A percentile compares a stretch with the other conserved stretches of the same genome.
Evolutionary conservation across 2,888 invertebrate genomes (phyloP).

Genomic region (Eupithecia abbreviata): DNA sequence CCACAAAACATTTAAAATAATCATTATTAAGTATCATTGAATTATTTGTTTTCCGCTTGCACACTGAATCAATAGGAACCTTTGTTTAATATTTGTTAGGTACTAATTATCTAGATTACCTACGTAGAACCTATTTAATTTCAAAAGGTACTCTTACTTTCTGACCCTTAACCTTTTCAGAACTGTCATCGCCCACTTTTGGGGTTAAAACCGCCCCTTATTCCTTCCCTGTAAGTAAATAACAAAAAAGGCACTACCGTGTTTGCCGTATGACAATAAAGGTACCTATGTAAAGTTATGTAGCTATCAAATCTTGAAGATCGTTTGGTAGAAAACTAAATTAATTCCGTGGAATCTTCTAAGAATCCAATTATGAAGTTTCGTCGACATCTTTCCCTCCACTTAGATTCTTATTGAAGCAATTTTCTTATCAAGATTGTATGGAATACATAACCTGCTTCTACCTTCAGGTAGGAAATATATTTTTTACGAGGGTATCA

Average conservation of each 20-base stretch:
- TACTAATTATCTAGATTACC: not conserved
- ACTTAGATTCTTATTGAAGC: slow-evolving; percentile 2
- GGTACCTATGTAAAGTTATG: not conserved
- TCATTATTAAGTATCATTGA: too few relatives aligned
- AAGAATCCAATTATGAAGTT: slow-evolving; percentile 11
- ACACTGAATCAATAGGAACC: not conserved
- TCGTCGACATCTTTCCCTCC: not conserved
- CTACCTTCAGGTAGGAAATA: not conserved
- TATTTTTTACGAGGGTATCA: not conserved
- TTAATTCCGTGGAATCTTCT: not conserved
- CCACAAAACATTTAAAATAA: too few relatives aligned
- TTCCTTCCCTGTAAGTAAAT: not conserved
- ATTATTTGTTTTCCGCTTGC: not conserved
- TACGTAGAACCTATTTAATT: not conserved
- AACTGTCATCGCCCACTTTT: not conserved
- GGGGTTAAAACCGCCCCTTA: not conserved
- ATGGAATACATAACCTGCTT: not conserved
- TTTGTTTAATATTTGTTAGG: not conserved
- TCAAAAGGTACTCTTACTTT: not conserved
- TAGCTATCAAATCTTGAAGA: not conserved
- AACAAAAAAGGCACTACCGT: not conserved
- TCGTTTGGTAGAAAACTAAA: slow-evolving; percentile 3
- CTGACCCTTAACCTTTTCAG: not conserved
- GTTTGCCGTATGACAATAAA: not conserved
- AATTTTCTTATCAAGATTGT: slow-evolving; percentile 2